Conservation (phyloP, 2,797 vertebrate genomes). For the Tiaroga cobitis region DNA sequence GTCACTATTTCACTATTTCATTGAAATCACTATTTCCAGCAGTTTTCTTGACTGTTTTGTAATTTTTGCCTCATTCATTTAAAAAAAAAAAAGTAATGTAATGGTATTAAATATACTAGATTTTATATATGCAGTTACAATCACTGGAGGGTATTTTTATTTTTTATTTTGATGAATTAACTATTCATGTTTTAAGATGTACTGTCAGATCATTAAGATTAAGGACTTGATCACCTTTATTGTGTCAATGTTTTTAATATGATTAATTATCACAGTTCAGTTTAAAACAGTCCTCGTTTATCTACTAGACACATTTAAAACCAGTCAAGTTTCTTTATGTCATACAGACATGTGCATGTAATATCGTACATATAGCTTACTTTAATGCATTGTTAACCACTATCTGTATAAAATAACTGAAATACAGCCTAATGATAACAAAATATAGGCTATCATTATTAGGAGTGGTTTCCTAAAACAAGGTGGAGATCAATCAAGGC, state of each 20-base stretch:
- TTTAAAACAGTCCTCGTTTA: not conserved
- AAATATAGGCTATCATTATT: too few species aligned
- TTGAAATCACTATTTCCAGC: not conserved
- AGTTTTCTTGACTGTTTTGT: not conserved
- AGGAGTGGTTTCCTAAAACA: not conserved
- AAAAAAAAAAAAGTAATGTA: not conserved
- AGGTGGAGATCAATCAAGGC: not conserved
- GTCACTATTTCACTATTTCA: too few species aligned
- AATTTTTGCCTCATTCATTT: not conserved
- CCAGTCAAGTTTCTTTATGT: not conserved
- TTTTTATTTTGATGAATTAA: not conserved
- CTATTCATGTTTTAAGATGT: not conserved
- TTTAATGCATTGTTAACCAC: not conserved
- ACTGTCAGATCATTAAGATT: not conserved
- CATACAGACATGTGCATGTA: not conserved
- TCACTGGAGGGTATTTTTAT: not conserved
- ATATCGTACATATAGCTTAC: not conserved
- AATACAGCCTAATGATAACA: not conserved
- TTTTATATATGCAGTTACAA: too few species aligned
- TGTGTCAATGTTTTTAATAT: not conserved
- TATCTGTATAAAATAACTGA: not conserved
- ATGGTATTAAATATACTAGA: not conserved
- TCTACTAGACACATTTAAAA: not conserved
- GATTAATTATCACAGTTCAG: not conserved
- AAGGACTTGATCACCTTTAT: not conserved